phyloP scores from a whole-genome alignment of 2,797 vertebrate species.

The Numenius phaeopus region DNA sequence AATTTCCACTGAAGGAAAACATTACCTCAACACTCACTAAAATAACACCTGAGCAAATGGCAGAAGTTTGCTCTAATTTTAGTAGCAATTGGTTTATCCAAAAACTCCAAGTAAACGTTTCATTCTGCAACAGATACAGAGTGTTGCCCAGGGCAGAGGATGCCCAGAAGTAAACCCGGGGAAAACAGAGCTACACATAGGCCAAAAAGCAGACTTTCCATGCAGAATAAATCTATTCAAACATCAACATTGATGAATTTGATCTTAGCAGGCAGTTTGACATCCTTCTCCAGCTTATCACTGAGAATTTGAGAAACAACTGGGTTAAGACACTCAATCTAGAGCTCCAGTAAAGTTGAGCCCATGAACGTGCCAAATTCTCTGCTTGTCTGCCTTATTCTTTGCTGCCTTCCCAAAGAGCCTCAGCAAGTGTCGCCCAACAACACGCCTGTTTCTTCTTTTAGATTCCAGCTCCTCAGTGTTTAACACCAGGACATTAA shows the following conservation, averaged over 20 bases:
- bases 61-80: accelerated
- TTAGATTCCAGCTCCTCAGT: neutral
- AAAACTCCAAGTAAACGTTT: neutral
- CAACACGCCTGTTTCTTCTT: accelerated
- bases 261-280: neutral
- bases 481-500: neutral
- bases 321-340: neutral
- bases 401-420: neutral
- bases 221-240: neutral
- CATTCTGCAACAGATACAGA: neutral
- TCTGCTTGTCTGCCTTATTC: neutral
- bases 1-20: neutral
- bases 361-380: neutral
- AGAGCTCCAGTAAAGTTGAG: neutral
- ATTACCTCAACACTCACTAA: accelerated
- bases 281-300: neutral
- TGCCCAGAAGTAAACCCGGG: neutral
- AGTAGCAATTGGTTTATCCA: neutral
- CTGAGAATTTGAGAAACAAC: neutral
- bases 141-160: accelerated
- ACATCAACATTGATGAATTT: neutral
- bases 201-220: neutral
- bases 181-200: neutral
- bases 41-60: neutral
- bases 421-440: neutral